Conservation (phyloP, 2,797 vertebrate species). For the Pristis pectinata region DNA sequence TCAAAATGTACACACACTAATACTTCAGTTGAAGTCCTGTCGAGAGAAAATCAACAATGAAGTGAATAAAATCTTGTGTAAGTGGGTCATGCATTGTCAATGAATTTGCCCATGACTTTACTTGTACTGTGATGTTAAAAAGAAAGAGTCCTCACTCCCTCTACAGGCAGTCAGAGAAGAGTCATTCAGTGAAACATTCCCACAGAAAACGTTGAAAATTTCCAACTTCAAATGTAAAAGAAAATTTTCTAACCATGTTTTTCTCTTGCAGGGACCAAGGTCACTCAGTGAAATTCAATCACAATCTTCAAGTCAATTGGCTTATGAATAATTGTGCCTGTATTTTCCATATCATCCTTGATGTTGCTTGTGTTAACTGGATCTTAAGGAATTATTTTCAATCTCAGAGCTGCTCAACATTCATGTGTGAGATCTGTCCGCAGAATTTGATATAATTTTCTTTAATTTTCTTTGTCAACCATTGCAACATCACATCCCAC, state of each 20-base stretch:
- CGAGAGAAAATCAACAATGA: background rate
- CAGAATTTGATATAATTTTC: background rate
- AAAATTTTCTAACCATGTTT: background rate
- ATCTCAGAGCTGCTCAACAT: background rate
- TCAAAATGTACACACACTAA: background rate
- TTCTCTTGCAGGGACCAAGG: background rate
- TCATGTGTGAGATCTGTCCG: background rate
- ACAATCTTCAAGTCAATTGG: background rate
- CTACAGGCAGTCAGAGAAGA: background rate
- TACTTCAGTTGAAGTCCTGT: background rate
- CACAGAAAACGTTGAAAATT: background rate
- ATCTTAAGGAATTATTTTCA: background rate
- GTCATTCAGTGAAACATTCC: background rate
- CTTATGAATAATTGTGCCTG: background rate
- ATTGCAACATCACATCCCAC: background rate
- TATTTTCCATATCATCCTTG: background rate
- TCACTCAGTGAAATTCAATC: background rate
- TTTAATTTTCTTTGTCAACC: background rate
- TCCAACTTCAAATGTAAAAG: background rate
- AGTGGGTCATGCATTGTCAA: constrained; percentile 10
- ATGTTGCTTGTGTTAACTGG: background rate
- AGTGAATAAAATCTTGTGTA: constrained; percentile 3
- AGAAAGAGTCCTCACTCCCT: background rate
- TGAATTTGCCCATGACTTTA: background rate
- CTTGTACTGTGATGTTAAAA: background rate